These are phyloP conservation scores for Callosobruchus maculatus DNA, from an alignment of 2,888 invertebrate genomes.

Conservation along the genomic window DNA sequence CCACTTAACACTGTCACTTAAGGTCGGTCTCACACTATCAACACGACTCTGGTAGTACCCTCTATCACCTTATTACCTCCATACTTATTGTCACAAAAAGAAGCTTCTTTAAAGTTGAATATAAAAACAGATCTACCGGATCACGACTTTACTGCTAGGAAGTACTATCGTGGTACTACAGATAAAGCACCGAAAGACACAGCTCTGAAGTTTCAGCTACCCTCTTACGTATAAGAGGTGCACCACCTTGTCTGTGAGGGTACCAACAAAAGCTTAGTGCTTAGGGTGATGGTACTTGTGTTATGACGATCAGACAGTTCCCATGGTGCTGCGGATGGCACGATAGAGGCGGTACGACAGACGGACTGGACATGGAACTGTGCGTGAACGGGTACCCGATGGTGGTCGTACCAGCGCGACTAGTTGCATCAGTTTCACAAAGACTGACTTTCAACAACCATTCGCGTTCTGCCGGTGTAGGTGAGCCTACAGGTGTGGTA, in stretches of 20 bases:
- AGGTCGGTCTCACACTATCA: neutral
- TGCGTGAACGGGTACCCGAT: neutral
- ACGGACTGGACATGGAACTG: neutral
- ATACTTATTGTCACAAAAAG: neutral
- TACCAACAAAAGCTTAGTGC: too few relatives aligned
- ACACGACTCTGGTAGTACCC: neutral
- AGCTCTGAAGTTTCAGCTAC: too few relatives aligned
- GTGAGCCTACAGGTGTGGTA: constrained; percentile 25
- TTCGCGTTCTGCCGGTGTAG: constrained; percentile 16
- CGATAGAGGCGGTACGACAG: neutral
- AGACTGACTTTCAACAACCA: constrained; percentile 21
- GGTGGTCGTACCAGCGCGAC: neutral
- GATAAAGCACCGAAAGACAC: too few relatives aligned
- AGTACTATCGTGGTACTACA: too few relatives aligned
- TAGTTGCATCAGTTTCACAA: constrained; percentile 3
- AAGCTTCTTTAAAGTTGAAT: too few relatives aligned
- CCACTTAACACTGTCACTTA: neutral
- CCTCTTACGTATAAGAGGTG: too few relatives aligned
- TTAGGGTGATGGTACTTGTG: too few relatives aligned
- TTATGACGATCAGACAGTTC: too few relatives aligned
- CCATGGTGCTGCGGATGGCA: neutral
- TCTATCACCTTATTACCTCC: neutral
- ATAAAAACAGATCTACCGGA: too few relatives aligned
- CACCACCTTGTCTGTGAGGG: too few relatives aligned
- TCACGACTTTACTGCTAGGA: too few relatives aligned